phyloP scores from a whole-genome alignment of 2,797 vertebrate genomes.

The Acrossocheilus wenchowensis region DNA sequence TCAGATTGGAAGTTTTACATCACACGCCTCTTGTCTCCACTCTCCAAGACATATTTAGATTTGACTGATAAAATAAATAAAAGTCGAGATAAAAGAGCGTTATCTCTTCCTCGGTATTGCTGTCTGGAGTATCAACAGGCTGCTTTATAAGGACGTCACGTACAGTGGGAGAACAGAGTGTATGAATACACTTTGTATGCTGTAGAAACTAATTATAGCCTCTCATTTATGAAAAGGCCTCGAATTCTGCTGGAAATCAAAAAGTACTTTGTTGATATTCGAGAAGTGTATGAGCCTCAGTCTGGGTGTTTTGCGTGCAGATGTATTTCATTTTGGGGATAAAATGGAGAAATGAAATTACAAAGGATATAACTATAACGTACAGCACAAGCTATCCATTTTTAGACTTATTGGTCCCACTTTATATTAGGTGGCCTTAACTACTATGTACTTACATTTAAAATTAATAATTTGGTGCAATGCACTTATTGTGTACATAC shows the following conservation, averaged over 20 bases:
- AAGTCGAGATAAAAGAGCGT: conserved; percentile 35
- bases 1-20: conserved; percentile 14
- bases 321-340: not conserved
- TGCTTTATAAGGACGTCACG: conserved; percentile 18
- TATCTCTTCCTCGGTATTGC: conserved; percentile 10
- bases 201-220: conserved; percentile 32
- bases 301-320: conserved; percentile 4
- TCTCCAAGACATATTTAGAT: conserved; percentile 29
- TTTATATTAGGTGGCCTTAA: too few relatives aligned
- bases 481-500: too few relatives aligned
- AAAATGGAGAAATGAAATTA: not conserved
- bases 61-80: conserved; percentile 34
- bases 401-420: not conserved
- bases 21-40: not conserved
- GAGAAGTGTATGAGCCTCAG: not conserved
- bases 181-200: conserved; percentile 35
- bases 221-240: conserved; percentile 30
- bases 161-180: conserved; percentile 7
- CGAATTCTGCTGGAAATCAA: conserved; percentile 16
- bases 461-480: too few relatives aligned
- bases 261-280: conserved; percentile 23
- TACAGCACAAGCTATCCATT: not conserved
- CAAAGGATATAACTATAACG: not conserved
- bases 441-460: too few relatives aligned
- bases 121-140: conserved; percentile 1